These are phyloP conservation scores for Stictonetta naevosa DNA, from an alignment of 2,113 vertebrate genomes.

Conservation along the genomic window DNA sequence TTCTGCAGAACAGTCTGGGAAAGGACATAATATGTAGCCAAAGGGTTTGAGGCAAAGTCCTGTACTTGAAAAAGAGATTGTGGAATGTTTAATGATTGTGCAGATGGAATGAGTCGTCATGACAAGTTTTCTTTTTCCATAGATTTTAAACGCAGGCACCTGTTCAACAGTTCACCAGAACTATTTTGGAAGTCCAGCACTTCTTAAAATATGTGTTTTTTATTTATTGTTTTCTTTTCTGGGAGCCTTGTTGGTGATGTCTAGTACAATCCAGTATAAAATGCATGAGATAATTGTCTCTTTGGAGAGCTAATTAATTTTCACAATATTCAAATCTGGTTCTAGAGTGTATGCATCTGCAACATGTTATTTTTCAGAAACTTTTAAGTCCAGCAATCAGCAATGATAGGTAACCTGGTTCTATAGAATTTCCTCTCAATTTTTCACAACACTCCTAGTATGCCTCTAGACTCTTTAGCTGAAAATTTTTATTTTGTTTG, in stretches of 20 bases:
- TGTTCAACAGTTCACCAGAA: neutral
- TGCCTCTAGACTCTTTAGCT: accelerated
- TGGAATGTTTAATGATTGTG: neutral
- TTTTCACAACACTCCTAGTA: neutral
- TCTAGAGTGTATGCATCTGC: neutral
- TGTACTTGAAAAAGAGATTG: neutral
- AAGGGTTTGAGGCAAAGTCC: neutral
- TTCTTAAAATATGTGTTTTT: neutral
- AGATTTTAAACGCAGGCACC: neutral
- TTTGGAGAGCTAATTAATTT: neutral
- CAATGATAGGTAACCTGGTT: neutral
- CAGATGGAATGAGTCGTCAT: neutral
- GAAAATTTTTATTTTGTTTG: neutral
- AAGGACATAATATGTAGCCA: neutral
- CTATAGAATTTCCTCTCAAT: neutral
- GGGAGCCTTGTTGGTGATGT: neutral
- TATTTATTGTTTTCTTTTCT: neutral
- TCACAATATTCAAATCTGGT: neutral
- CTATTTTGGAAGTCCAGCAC: neutral
- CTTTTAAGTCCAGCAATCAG: neutral
- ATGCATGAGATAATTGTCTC: neutral
- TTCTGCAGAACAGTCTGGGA: neutral
- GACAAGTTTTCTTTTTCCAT: neutral
- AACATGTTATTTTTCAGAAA: neutral
- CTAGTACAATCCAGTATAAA: neutral